A percentile compares a stretch with the other conserved stretches of the same genome.
phyloP scores from a whole-genome alignment of 2,888 invertebrate genomes.

The Acleris laterana region DNA sequence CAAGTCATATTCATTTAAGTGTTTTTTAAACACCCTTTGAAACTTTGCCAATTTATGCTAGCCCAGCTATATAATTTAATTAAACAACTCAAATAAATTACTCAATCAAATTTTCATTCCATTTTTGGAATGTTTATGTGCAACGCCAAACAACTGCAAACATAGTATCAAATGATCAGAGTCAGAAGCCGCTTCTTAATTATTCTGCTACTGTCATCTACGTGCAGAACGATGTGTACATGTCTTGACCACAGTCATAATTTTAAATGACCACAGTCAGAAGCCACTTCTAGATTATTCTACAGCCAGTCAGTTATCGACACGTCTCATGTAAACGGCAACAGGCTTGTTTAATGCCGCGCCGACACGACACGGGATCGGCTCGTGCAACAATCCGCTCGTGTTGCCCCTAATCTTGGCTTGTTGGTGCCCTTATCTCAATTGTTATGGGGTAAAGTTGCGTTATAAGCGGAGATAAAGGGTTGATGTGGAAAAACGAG shows the following conservation, averaged over 20 bases:
- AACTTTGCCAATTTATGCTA: too few species aligned
- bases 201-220: slow-evolving; percentile 3
- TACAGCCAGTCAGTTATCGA: slow-evolving; percentile 11
- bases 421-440: slow-evolving; percentile 12
- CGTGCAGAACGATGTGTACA: too few species aligned
- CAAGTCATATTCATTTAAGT: too few species aligned
- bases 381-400: not conserved
- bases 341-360: slow-evolving; percentile 8
- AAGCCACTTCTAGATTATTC: slow-evolving; percentile 5
- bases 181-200: slow-evolving; percentile 1
- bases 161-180: too few species aligned
- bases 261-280: too few species aligned
- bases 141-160: too few species aligned
- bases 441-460: not conserved
- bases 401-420: slow-evolving; percentile 3
- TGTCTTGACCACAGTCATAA: too few species aligned
- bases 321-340: slow-evolving; percentile 18
- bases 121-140: too few species aligned
- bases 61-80: too few species aligned
- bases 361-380: slow-evolving; percentile 9
- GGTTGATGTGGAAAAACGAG: not conserved
- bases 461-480: not conserved
- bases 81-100: too few species aligned
- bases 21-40: too few species aligned
- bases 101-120: too few species aligned